Evolutionary conservation across 2,888 invertebrate genomes (phyloP).

Genomic region (Falcaria lacertinaria): DNA sequence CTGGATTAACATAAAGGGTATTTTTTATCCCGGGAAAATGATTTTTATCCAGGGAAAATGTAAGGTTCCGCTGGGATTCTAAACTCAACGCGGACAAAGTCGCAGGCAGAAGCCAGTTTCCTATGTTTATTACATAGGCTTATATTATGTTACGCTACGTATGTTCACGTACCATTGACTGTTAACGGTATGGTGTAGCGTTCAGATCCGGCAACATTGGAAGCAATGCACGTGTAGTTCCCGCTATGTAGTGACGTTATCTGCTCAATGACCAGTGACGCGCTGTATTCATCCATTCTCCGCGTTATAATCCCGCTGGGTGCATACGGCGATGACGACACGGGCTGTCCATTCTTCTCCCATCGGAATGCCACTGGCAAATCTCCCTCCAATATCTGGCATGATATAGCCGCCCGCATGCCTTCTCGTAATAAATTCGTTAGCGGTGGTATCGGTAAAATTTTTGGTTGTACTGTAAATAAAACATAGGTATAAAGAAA

Average conservation of each 20-base stretch:
- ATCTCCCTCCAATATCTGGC: slow-evolving; percentile 95
- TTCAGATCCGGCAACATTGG: slow-evolving; percentile 90
- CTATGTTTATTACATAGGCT: too few relatives aligned
- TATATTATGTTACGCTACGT: background rate
- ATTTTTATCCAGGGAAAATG: too few relatives aligned
- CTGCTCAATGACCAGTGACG: slow-evolving; percentile 91
- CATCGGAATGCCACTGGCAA: slow-evolving; percentile 94
- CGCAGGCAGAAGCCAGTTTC: too few relatives aligned
- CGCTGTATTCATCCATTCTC: slow-evolving; percentile 90
- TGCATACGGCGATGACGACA: slow-evolving; percentile 81
- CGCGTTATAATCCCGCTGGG: slow-evolving; percentile 69
- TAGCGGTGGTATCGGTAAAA: slow-evolving; percentile 90
- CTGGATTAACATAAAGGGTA: too few relatives aligned
- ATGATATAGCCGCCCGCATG: slow-evolving; percentile 93
- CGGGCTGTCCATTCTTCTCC: slow-evolving; percentile 92
- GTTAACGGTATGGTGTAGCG: slow-evolving; percentile 88
- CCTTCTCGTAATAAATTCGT: slow-evolving; percentile 90
- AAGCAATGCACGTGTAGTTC: slow-evolving; percentile 95
- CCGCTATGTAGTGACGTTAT: slow-evolving; percentile 92
- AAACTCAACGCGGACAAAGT: too few relatives aligned
- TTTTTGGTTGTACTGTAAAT: slow-evolving; percentile 88
- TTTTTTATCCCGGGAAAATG: too few relatives aligned
- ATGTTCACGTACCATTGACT: slow-evolving; percentile 84
- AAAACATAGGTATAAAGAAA: slow-evolving; percentile 6
- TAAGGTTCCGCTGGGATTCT: too few relatives aligned